Base-by-base conservation (phyloP, 2,888 invertebrate genomes). In the Noctua janthe region DNA sequence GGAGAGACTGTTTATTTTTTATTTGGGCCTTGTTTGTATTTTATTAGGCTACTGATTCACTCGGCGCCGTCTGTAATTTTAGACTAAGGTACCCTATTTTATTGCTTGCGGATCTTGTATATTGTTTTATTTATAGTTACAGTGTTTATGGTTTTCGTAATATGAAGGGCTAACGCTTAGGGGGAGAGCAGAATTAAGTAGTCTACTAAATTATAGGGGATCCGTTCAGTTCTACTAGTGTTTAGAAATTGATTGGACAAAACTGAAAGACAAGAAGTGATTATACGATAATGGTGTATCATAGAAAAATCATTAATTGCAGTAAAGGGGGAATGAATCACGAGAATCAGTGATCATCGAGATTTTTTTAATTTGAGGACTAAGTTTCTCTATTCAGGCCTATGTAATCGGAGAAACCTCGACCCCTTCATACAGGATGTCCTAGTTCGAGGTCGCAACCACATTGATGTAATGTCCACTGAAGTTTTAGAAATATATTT, bases 11-110 rank as follows among this genome's bases (percentile, higher is more conserved):
- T 87, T 88, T 87, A 84, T 86, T 86, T 86, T 87, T 82, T 88
- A 82, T 88, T 86, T 78, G 66, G 70, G 66, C 64, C 73, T 78
- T 88, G 87, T 88, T 87, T 86, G 81, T 85, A 69, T 88, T 88
- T 88, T 88, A 88, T 88, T 88, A 88, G 71, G 84, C 73, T 87
- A 83, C 81, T 88, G 87, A 88, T 87, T 87, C 80, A 88, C 87
- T 62, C 75, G 81, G 72, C 69, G 67, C 84, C 71, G 77, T 54
- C 77, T 81, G 83, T 80, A 83, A 87, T 87, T 87, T 88, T 81
- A 82, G 80, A 88, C 88, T 80, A 88, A 81, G 79, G 78, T 73
- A 51, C 29, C 74, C 69, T 76, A 51, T 85, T 85, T 88, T 83
- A 78, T 85, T 78, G 82, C 76, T n/a, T n/a, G 47, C 67, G 43